phyloP scores from a whole-genome alignment of 2,113 vertebrate species.

The Paralichthys olivaceus region DNA sequence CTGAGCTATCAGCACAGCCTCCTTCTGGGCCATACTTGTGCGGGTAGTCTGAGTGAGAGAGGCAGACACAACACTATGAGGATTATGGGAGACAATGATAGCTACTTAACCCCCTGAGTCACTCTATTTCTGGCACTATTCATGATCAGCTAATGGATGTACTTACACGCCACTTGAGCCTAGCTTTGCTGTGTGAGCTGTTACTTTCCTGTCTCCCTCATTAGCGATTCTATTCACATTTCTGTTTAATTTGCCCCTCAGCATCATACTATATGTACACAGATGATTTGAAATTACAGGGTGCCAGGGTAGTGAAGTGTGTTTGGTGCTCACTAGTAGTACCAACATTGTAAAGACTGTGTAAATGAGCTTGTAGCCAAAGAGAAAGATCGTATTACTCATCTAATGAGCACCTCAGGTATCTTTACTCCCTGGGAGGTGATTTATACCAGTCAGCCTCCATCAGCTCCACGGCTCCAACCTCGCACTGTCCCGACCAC shows the following conservation, averaged over 20 bases:
- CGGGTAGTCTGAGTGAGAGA: constrained; percentile 88
- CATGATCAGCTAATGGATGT: constrained; percentile 71
- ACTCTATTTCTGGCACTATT: constrained; percentile 72
- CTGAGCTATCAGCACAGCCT: constrained; percentile 94
- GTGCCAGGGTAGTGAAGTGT: constrained; percentile 41
- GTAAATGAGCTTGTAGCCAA: constrained; percentile 58
- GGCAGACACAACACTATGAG: constrained; percentile 69
- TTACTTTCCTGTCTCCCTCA: constrained; percentile 50
- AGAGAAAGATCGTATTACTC: constrained; percentile 63
- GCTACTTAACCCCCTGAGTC: constrained; percentile 76
- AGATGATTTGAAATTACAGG: constrained; percentile 60
- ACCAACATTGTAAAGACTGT: constrained; percentile 47
- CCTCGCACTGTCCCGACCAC: constrained; percentile 47
- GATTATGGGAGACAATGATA: constrained; percentile 74
- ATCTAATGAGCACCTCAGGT: constrained; percentile 67
- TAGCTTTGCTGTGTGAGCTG: constrained; percentile 56
- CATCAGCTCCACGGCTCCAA: constrained; percentile 37
- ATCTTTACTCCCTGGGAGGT: constrained; percentile 40
- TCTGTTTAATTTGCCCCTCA: constrained; percentile 62
- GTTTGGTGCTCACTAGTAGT: constrained; percentile 36
- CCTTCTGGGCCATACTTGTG: constrained; percentile 96
- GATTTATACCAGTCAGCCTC: constrained; percentile 53
- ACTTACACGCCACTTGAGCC: constrained; percentile 69
- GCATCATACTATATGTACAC: constrained; percentile 55
- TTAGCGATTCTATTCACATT: constrained; percentile 60